These are phyloP conservation scores for Anagrus nilaparvatae DNA, from an alignment of 1,140 invertebrate genomes.

Conservation along the genomic window DNA sequence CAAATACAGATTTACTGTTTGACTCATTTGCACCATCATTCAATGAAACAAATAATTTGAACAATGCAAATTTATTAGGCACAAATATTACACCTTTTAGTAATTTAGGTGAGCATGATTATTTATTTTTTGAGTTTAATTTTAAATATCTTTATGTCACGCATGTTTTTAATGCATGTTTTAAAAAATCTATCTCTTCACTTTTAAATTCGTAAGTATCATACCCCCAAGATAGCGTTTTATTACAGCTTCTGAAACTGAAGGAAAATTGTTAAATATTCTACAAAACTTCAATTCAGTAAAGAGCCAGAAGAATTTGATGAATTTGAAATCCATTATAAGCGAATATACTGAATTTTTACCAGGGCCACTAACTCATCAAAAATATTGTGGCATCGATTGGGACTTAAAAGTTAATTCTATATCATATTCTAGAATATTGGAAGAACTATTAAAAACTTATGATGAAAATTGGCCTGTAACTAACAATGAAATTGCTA, in stretches of 20 bases:
- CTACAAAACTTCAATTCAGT: conserved; percentile 35
- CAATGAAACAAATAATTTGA: conserved; percentile 24
- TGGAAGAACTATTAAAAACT: conserved; percentile 37
- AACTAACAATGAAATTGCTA: conserved; percentile 28
- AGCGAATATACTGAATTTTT: conserved; percentile 33
- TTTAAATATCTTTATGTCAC: background rate
- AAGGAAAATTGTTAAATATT: conserved; percentile 29
- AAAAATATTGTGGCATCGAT: conserved; percentile 47
- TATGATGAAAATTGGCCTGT: conserved; percentile 47
- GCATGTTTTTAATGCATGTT: background rate
- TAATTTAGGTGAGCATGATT: conserved; percentile 27
- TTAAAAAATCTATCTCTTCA: conserved; percentile 5
- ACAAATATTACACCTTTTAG: conserved; percentile 19
- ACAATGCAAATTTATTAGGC: conserved; percentile 33
- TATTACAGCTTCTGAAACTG: conserved; percentile 36
- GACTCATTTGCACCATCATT: conserved; percentile 33
- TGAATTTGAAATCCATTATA: conserved; percentile 25
- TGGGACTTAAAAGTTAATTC: conserved; percentile 30
- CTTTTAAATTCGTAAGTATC: conserved; percentile 18
- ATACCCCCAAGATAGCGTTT: conserved; percentile 36
- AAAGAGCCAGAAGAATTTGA: conserved; percentile 36
- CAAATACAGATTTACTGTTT: conserved; percentile 47
- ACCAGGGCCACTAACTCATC: conserved; percentile 52
- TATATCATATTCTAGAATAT: conserved; percentile 34
- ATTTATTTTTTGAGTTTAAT: no score